Percentiles rank a stretch among this genome's conserved stretches.
phyloP scores from a whole-genome alignment of 2,888 invertebrate species.

The Parthenolecanium corni region DNA sequence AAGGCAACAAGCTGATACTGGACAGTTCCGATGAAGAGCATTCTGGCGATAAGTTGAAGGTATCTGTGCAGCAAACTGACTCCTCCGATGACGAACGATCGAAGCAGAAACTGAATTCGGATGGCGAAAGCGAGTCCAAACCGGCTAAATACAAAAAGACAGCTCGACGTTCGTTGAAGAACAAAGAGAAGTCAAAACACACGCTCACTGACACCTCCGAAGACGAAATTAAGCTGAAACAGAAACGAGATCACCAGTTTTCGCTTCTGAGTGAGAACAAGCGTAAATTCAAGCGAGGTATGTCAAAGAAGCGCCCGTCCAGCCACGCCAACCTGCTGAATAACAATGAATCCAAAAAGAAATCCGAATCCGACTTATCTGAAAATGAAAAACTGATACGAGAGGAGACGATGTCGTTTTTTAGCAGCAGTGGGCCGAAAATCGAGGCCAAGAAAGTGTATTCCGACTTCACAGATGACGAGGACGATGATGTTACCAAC shows the following conservation, averaged over 20 bases:
- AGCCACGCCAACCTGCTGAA: background rate
- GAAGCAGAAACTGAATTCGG: background rate
- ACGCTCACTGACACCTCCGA: constrained; percentile 12
- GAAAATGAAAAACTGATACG: constrained; percentile 47
- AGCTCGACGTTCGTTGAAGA: constrained; percentile 5
- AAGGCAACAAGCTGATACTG: constrained; percentile 41
- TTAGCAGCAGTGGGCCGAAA: background rate
- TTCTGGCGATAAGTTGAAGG: constrained; percentile 34
- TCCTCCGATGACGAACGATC: constrained; percentile 28
- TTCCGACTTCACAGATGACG: constrained; percentile 21
- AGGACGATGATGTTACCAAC: background rate
- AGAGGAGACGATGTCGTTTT: background rate
- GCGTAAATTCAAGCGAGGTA: constrained; percentile 18
- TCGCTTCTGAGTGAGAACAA: background rate
- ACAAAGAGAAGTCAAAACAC: constrained; percentile 16
- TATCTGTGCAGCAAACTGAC: constrained; percentile 8
- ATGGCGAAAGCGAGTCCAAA: constrained; percentile 3
- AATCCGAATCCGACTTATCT: constrained; percentile 64
- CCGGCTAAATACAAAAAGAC: constrained; percentile 1
- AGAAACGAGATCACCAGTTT: constrained; percentile 2
- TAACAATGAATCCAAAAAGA: constrained; percentile 23
- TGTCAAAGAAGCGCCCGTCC: constrained; percentile 15
- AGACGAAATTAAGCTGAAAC: constrained; percentile 6
- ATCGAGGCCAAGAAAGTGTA: constrained; percentile 1
- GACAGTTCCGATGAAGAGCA: constrained; percentile 49